Percentiles rank a stretch among this genome's conserved stretches.
Conservation (phyloP, 1,140 invertebrate genomes). For the Centruroides sculpturatus region DNA sequence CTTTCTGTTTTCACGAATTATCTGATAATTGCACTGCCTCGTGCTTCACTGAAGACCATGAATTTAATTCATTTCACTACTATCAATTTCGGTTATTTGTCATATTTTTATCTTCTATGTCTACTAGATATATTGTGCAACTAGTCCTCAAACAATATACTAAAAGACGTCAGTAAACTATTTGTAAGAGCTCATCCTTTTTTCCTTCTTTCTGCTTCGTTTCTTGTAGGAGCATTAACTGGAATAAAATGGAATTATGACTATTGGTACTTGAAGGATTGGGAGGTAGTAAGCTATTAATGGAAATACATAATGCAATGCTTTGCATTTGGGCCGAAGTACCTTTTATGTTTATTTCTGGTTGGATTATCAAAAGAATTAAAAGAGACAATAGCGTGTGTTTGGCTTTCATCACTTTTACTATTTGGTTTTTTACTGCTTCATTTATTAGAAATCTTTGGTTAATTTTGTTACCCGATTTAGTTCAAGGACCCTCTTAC, state of each 20-base stretch:
- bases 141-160: too few species aligned
- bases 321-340: slow-evolving; percentile 38
- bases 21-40: too few species aligned
- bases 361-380: slow-evolving; percentile 53
- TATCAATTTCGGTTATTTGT: slow-evolving; percentile 4
- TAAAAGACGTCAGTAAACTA: slow-evolving; percentile 1
- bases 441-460: slow-evolving; percentile 57
- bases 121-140: slow-evolving; percentile 4
- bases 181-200: not conserved
- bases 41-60: too few species aligned
- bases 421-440: slow-evolving; percentile 61
- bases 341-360: slow-evolving; percentile 7
- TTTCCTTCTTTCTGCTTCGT: slow-evolving; percentile 44
- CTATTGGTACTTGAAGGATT: slow-evolving; percentile 25
- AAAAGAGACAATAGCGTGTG: slow-evolving; percentile 71
- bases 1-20: too few species aligned
- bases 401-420: slow-evolving; percentile 57
- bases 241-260: slow-evolving; percentile 75
- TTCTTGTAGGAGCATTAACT: slow-evolving; percentile 65
- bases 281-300: slow-evolving; percentile 43
- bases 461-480: slow-evolving; percentile 65
- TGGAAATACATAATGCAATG: slow-evolving; percentile 43
- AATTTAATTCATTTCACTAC: too few species aligned
- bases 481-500: slow-evolving; percentile 71
- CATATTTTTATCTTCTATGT: not conserved